phyloP scores from a whole-genome alignment of 2,113 vertebrate species.

The Cebidichthys violaceus region DNA sequence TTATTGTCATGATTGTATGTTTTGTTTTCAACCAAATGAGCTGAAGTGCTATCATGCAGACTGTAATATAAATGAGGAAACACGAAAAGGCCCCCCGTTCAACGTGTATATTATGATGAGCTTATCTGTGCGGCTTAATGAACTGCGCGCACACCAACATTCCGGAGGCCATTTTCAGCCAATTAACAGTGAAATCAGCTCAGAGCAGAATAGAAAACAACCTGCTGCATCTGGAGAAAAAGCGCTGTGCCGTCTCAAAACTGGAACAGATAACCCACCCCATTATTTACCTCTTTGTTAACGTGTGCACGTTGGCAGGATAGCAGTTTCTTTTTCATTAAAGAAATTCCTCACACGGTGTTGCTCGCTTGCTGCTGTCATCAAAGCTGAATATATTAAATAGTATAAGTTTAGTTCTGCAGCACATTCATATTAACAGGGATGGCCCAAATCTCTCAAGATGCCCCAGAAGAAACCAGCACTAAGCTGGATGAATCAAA shows the following conservation, averaged over 20 bases:
- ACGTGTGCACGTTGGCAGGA: conserved; percentile 30
- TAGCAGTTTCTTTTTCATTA: conserved; percentile 22
- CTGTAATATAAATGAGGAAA: conserved; percentile 65
- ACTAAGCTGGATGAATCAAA: conserved; percentile 10
- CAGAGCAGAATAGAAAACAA: conserved; percentile 64
- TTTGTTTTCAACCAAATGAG: conserved; percentile 70
- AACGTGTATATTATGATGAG: conserved; percentile 67
- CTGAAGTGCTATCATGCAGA: conserved; percentile 59
- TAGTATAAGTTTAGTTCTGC: background rate
- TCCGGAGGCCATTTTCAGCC: conserved; percentile 66
- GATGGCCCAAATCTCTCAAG: conserved; percentile 24
- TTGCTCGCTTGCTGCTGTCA: background rate
- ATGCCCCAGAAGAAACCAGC: conserved; percentile 4
- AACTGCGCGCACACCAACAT: conserved; percentile 58
- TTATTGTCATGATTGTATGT: conserved; percentile 56
- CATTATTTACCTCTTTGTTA: conserved; percentile 55
- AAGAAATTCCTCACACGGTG: conserved; percentile 10
- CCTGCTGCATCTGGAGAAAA: conserved; percentile 53
- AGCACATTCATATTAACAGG: conserved; percentile 1
- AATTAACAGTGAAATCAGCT: conserved; percentile 69
- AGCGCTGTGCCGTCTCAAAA: conserved; percentile 24
- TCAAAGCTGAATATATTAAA: conserved; percentile 12
- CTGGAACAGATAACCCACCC: conserved; percentile 48
- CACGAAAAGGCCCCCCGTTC: conserved; percentile 35
- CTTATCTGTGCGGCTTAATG: conserved; percentile 70